These are phyloP conservation scores for Edolisoma coerulescens DNA, from an alignment of 2,113 vertebrate genomes.

Conservation along the genomic window DNA sequence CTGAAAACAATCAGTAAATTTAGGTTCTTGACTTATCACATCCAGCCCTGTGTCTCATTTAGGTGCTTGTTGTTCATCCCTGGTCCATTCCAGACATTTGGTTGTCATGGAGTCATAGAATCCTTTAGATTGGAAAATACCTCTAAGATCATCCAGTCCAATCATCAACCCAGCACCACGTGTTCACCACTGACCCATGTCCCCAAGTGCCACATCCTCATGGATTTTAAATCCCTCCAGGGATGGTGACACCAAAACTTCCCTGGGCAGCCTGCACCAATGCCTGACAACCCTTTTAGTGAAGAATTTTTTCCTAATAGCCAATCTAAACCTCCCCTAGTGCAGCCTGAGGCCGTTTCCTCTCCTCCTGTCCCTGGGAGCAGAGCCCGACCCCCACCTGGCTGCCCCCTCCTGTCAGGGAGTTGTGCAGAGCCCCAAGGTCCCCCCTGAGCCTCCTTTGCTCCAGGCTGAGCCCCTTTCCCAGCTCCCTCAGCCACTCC, in stretches of 20 bases:
- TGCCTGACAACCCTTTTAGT: neutral
- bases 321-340: neutral
- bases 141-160: neutral
- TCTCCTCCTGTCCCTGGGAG: neutral
- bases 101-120: neutral
- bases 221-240: neutral
- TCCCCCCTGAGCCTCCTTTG: neutral
- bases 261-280: neutral
- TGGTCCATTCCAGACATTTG: neutral
- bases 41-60: neutral
- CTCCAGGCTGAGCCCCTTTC: neutral
- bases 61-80: neutral
- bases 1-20: neutral
- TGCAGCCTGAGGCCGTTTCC: rapidly evolving
- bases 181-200: neutral
- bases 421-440: neutral
- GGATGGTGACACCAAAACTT: neutral
- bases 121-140: neutral
- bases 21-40: neutral
- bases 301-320: neutral
- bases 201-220: neutral
- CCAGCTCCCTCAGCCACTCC: neutral
- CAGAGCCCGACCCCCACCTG: rapidly evolving
- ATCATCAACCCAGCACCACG: neutral
- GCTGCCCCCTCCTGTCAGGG: neutral